Evolutionary conservation across 2,113 vertebrate species (phyloP).

Genomic region (Spea bombifrons): DNA sequence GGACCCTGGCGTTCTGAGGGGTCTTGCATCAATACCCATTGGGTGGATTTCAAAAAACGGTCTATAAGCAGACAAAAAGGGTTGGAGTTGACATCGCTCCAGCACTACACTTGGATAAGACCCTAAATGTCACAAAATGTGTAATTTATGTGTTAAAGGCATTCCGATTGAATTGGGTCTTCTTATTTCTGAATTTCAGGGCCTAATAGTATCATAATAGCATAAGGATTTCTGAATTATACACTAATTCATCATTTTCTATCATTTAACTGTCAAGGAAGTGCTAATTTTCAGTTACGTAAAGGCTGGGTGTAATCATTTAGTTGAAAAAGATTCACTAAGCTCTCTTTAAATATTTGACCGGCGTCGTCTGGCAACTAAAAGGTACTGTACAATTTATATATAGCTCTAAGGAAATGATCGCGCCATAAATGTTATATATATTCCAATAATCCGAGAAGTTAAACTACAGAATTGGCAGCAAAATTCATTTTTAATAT

Average conservation of each 20-base stretch:
- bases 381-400: conserved; percentile 4
- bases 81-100: no score
- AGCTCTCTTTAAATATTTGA: not conserved
- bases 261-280: not conserved
- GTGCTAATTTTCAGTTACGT: not conserved
- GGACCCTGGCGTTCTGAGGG: no score
- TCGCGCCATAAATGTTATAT: not conserved
- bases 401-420: conserved; percentile 2
- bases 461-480: not conserved
- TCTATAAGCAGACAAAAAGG: no score
- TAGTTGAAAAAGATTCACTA: not conserved
- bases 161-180: not conserved
- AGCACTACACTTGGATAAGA: no score
- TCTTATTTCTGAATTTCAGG: not conserved
- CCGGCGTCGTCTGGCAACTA: not conserved
- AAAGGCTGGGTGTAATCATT: not conserved
- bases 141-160: not conserved
- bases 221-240: not conserved
- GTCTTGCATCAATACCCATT: no score
- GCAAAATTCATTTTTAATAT: conserved; percentile 13
- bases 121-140: no score
- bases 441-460: conserved; percentile 16
- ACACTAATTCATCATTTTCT: not conserved
- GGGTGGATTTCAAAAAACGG: no score
- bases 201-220: not conserved